Evolutionary conservation across 2,888 invertebrate species (phyloP).

Genomic region (Ypsolopha sequella): DNA sequence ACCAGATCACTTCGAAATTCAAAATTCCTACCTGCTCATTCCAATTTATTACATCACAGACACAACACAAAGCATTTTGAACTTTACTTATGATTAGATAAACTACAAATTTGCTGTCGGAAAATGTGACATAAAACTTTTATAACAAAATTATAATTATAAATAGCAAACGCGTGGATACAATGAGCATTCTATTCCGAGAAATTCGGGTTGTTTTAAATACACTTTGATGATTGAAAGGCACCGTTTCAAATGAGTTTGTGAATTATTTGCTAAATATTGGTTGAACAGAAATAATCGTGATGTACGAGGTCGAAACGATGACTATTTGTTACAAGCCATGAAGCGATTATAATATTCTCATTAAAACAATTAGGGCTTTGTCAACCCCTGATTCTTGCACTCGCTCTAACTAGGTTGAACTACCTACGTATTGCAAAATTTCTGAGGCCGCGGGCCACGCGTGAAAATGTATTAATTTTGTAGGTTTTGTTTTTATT

Average conservation of each 20-base stretch:
- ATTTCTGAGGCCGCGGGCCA: too few relatives aligned
- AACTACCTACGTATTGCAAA: too few relatives aligned
- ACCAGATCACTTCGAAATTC: constrained; percentile 56
- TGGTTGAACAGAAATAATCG: background rate
- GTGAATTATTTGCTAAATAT: constrained; percentile 31
- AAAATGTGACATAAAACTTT: constrained; percentile 19
- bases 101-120: constrained; percentile 16
- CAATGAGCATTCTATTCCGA: constrained; percentile 58
- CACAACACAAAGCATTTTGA: constrained; percentile 26
- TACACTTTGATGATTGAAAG: constrained; percentile 44
- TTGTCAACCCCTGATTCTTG: too few relatives aligned
- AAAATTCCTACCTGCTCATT: constrained; percentile 52
- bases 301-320: too few relatives aligned
- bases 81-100: constrained; percentile 24
- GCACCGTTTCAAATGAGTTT: constrained; percentile 41
- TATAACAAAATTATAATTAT: constrained; percentile 47
- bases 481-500: too few relatives aligned
- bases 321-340: too few relatives aligned
- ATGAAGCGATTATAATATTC: too few relatives aligned
- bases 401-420: too few relatives aligned
- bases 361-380: too few relatives aligned
- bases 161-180: constrained; percentile 64
- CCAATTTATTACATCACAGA: constrained; percentile 26
- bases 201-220: constrained; percentile 54
- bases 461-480: too few relatives aligned